Base-by-base conservation (phyloP, 1,140 invertebrate species). In the Dysdera silvatica region DNA sequence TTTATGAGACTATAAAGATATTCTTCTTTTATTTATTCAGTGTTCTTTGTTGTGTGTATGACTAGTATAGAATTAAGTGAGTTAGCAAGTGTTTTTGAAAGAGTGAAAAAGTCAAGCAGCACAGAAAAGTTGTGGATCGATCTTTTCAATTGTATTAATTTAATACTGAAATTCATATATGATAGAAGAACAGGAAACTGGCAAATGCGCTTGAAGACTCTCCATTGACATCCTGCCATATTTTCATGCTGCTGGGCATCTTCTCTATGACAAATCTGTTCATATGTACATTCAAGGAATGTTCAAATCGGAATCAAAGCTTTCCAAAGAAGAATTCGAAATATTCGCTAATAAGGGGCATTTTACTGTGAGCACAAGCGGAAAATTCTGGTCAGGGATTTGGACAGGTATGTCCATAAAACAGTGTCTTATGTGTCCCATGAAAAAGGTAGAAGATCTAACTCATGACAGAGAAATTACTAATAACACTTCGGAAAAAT, bases 201-300 rank as follows among this genome's bases (percentile, higher is more conserved):
- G n/a, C n/a, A n/a, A n/a, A n/a, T n/a, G n/a, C n/a, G n/a, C n/a
- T n/a, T n/a, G n/a, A n/a, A n/a, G n/a, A n/a, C n/a, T n/a, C n/a
- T n/a, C n/a, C n/a, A n/a, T n/a, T n/a, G n/a, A n/a, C n/a, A 78
- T 78, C 71, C 60, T 78, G 10, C 75, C 74, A 3, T 75, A 69
- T 55, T 76, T 78, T 66, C 72, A 77, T 67, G 74, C 76, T 4
- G 52, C 68, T 59, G 77, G 78, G 14, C 78, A 80, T 67, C 75
- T 74, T 61, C 55, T 73, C 23, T 79, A 79, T 69, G 73, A 75
- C 6, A 80, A 80, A 73, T 76, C 74, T 55, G 68, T 68, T 35
- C 72, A 74, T 33, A 51, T 78, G 18, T 79, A 79, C 68, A 54
- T 80, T 12, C 74, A 78, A 72, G 66, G 77, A 69, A 78, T 75